Evolutionary conservation across 2,888 invertebrate species (phyloP), one percentile per base, ranked within the genome.

Genomic region (Napeogenes sylphis): DNA sequence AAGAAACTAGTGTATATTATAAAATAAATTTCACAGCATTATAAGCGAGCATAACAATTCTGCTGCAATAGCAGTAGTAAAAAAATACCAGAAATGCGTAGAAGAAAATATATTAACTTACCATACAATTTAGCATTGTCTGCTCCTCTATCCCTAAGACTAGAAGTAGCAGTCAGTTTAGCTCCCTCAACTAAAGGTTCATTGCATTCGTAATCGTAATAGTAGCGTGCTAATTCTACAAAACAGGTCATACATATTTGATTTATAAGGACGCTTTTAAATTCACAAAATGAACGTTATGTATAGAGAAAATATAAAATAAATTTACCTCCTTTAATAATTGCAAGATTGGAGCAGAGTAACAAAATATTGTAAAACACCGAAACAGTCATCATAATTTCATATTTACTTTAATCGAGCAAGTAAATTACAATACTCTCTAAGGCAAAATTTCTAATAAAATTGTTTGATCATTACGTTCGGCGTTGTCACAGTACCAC

Each of bases 91-190:
- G 10, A 8, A 42, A 42, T 10, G 3, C 8, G 3, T 42, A 42
- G 12, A 12, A 47, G 13, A 45, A 46, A 30, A 56, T 12, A 56
- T 21, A 56, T 38, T 12, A 13, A 75, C 93, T 94, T 93, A 97
- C 97, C 96, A 92, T 96, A 93, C 74, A 97, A 91, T 77, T 93
- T 92, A 46, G 97, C 97, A 91, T 97, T 95, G 67, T 95, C 93
- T n/a, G 97, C 94, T 65, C 96, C 96, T 80, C 97, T 92, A 73
- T 96, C 96, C 58, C 93, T 92, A 65, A 97, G 88, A 71, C 94
- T 94, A 21, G 97, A 96, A 53, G 97, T 97, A 38, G 97, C 97
- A 67, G 92, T 93, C 69, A 97, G 83, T 66, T 91, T 93, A 67
- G 97, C 94, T 74, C 86, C 92, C 30, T 94, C 93, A 78, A 97